phyloP scores from a whole-genome alignment of 2,113 vertebrate genomes.

The chimpanzee (Pan troglodytes) region NHGRI_mPanTro3-v2.1_pri NC_072398.2:144964001-144964500 shows the following conservation, averaged over 20 bases:
- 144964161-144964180: background rate
- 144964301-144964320: background rate
- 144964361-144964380: background rate
- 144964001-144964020: background rate
- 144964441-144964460: background rate
- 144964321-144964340: background rate
- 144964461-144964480: background rate
- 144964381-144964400: background rate
- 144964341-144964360: background rate
- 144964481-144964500: background rate
- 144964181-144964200: background rate
- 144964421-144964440: background rate
- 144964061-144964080: background rate
- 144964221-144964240: background rate
- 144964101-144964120: background rate
- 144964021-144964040: background rate
- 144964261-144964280: constrained; percentile 13
- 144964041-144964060: background rate
- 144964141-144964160: background rate
- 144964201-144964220: background rate
- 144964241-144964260: background rate
- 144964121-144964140: background rate
- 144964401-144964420: constrained; percentile 23
- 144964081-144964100: constrained; percentile 1
- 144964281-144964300: background rate